Evolutionary conservation across 2,113 vertebrate species (phyloP).

Genomic region (Emydura subglobosa): DNA sequence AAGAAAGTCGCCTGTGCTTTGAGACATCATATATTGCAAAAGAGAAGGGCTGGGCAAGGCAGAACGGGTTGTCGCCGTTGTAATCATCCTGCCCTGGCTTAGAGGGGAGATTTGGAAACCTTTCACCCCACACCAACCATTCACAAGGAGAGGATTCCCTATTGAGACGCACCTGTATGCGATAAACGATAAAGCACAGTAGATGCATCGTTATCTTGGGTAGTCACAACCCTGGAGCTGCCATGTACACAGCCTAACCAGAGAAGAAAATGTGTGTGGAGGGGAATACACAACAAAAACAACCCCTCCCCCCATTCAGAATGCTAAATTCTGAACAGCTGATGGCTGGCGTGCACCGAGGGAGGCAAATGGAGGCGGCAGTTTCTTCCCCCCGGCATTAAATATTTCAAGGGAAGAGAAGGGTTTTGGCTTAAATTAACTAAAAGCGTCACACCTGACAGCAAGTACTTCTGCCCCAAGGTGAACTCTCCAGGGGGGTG

Average conservation of each 20-base stretch:
- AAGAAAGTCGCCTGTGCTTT: not conserved
- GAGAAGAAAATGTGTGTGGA: not conserved
- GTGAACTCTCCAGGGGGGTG: no score
- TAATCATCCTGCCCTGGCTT: not conserved
- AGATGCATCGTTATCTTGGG: not conserved
- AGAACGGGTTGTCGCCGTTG: not conserved
- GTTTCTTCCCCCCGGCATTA: no score
- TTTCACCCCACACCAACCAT: not conserved
- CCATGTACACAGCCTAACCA: not conserved
- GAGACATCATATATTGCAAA: no score
- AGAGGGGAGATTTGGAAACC: not conserved
- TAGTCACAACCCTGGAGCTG: slow-evolving; percentile 26
- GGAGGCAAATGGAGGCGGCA: no score
- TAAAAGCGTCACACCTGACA: no score
- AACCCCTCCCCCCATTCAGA: no score
- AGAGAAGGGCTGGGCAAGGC: no score
- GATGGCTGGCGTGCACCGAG: not conserved
- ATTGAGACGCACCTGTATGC: not conserved
- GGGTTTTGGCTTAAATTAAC: no score
- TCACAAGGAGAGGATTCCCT: not conserved
- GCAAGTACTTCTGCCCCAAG: no score
- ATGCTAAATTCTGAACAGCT: not conserved
- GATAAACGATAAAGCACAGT: not conserved
- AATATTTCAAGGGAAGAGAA: no score
- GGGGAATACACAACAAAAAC: not conserved